Base-by-base conservation (phyloP, 2,888 invertebrate genomes). In the Autographa pulchrina region DNA sequence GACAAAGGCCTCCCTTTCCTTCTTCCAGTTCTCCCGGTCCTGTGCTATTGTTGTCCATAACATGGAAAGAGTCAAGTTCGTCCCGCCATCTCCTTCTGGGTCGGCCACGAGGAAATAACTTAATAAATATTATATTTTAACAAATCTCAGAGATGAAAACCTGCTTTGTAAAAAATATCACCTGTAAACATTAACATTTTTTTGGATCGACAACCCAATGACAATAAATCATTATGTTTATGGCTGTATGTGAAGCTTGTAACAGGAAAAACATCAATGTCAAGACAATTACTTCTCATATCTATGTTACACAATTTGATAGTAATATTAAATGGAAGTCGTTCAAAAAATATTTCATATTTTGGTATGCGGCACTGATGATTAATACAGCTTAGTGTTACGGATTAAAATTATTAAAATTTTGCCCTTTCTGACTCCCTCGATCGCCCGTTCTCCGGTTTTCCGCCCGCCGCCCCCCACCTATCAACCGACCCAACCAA, bases 391-490 rank as follows among this genome's bases (percentile, higher is more conserved):
- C 60, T 52, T 65, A 67, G 65, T 70, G 64, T 66, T 43, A 65
- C 65, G 43, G 63, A 77, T 72, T 80, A 74, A 74, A 82, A 84
- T 82, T 84, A 87, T 88, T 87, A 85, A 86, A 87, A 85, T 83
- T 82, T 86, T 89, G 89, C 89, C 86, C 87, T 90, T 90, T 91
- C 86, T 88, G 88, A 86, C 89, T 92, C 92, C 92, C 92, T 91
- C 91, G 89, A 86, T 90, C 88, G 89, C 90, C 92, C 93, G 88
- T 91, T 94, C 94, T 94, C 93, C 92, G 92, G 91, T 93, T 92
- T 93, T 93, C 93, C 93, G 92, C 92, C 93, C 91, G 91, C 90
- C 85, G 83, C 82, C 85, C 88, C 83, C 85, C 88, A 78, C 82
- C 84, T 81, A 85, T 78, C 88, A 86, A 90, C 87, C 89, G 89